These are phyloP conservation scores for Argya squamiceps DNA, from an alignment of 2,797 vertebrate genomes.

Conservation along the genomic window DNA sequence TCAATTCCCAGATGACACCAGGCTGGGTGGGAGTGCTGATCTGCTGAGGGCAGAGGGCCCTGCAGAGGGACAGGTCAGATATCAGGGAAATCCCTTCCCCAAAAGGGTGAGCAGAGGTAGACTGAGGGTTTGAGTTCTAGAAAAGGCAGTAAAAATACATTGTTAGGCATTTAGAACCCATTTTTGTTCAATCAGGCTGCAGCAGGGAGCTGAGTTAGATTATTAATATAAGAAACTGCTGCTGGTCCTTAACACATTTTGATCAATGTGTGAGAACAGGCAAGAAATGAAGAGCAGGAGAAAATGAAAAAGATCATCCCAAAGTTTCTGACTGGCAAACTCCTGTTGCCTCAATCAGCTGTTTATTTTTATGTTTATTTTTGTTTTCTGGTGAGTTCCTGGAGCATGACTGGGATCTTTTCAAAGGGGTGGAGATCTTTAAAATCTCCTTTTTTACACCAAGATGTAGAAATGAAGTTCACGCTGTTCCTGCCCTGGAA, in stretches of 20 bases:
- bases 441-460: not conserved
- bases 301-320: not conserved
- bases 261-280: not conserved
- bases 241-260: slow-evolving; percentile 7
- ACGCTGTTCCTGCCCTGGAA: not conserved
- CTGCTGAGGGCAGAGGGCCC: not conserved
- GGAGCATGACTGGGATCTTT: not conserved
- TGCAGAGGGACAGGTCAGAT: not conserved
- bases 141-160: not conserved
- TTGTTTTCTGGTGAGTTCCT: not conserved
- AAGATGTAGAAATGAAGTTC: not conserved
- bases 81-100: not conserved
- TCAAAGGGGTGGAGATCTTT: not conserved
- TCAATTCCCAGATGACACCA: not conserved
- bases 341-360: not conserved
- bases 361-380: not conserved
- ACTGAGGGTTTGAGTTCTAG: not conserved
- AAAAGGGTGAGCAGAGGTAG: not conserved
- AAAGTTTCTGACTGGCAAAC: not conserved
- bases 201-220: not conserved
- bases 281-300: not conserved
- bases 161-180: not conserved
- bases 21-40: not conserved
- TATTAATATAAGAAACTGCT: slow-evolving; percentile 26
- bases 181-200: not conserved